A percentile compares a stretch with the other conserved stretches of the same genome.
Conservation (phyloP, 2,888 invertebrate species). For the Nomada fabriciana region DNA sequence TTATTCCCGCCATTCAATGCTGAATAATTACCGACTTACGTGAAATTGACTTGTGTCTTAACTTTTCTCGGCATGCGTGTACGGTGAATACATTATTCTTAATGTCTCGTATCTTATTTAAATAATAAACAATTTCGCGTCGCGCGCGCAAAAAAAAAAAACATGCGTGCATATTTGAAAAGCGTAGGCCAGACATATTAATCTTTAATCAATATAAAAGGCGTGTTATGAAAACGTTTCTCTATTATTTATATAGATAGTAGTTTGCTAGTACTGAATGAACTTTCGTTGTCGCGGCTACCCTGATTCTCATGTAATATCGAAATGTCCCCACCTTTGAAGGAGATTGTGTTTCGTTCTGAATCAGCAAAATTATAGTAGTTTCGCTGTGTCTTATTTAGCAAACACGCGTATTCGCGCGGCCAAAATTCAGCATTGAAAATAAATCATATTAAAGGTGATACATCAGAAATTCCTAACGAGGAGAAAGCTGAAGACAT, state of each 20-base stretch:
- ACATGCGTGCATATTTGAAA: not conserved
- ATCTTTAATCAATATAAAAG: not conserved
- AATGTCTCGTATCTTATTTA: no score
- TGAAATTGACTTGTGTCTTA: no score
- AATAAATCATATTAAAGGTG: not conserved
- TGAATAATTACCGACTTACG: no score
- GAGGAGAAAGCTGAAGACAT: no score
- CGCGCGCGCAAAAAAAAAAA: not conserved
- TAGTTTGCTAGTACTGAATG: constrained; percentile 1
- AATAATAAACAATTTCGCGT: not conserved
- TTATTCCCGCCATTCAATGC: no score
- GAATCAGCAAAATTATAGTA: constrained; percentile 25
- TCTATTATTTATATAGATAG: constrained; percentile 16
- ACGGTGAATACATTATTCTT: no score
- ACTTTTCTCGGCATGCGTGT: no score
- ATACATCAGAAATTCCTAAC: no score
- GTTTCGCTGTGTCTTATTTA: not conserved
- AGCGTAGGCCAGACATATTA: not conserved
- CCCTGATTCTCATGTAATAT: constrained; percentile 8
- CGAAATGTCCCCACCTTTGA: not conserved
- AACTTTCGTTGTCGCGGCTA: constrained; percentile 3
- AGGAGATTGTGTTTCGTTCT: not conserved
- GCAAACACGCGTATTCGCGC: not conserved
- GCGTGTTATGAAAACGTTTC: not conserved
- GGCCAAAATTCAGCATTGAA: not conserved